Percentiles rank a stretch among this genome's conserved stretches.
Evolutionary conservation across 2,797 vertebrate genomes (phyloP).

Genomic region (Allobates femoralis): DNA sequence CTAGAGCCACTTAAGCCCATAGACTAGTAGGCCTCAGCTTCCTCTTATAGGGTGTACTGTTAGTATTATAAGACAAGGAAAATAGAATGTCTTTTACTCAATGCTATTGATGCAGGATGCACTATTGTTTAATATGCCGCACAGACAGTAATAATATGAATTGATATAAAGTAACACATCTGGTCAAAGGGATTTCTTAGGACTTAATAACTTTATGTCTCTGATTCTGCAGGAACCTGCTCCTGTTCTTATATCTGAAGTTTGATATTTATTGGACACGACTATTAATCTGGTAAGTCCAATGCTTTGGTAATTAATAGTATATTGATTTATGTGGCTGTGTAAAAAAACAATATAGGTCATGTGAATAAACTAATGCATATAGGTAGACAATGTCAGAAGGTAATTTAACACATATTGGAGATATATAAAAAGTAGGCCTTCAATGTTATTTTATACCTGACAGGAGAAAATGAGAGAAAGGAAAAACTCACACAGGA

Average conservation of each 20-base stretch:
- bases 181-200: neutral
- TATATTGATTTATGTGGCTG: neutral
- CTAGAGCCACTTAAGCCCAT: neutral
- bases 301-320: neutral
- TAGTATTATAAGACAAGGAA: neutral
- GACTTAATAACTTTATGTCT: conserved; percentile 64
- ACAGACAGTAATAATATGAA: neutral
- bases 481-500: neutral
- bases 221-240: conserved; percentile 72
- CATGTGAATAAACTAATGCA: neutral
- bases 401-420: neutral
- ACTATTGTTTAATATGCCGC: neutral
- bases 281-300: conserved; percentile 78
- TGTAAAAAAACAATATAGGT: neutral
- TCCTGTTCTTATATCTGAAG: conserved; percentile 71
- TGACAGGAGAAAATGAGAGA: neutral
- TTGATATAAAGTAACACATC: neutral
- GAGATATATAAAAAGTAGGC: neutral
- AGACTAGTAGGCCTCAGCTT: neutral
- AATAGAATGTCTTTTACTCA: neutral
- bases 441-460: no score
- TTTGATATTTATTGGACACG: conserved; percentile 73
- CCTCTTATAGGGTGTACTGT: neutral
- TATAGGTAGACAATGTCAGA: neutral
- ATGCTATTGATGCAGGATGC: neutral